Percentiles rank a stretch among this genome's conserved stretches.
These are phyloP conservation scores for Indicator indicator DNA, from an alignment of 2,113 vertebrate species.

Conservation along the genomic window DNA sequence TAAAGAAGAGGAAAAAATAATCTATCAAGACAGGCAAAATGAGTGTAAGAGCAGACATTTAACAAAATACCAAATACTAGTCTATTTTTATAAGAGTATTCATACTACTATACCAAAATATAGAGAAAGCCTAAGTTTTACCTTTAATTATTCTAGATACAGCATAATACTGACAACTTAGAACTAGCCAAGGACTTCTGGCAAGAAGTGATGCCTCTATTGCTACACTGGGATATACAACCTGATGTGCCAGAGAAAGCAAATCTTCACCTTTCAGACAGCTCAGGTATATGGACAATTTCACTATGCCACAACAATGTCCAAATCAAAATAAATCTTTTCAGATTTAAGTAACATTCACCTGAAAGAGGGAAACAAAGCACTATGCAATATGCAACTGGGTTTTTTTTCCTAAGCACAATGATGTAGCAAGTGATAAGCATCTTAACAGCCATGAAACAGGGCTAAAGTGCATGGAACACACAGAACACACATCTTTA, in stretches of 20 bases:
- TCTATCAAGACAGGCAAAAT: not conserved
- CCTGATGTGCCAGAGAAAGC: not conserved
- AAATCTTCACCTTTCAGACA: not conserved
- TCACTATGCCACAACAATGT: not conserved
- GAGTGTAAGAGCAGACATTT: not conserved
- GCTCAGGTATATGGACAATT: not conserved
- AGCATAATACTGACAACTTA: not conserved
- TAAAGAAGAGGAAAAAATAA: not conserved
- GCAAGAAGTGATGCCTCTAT: not conserved
- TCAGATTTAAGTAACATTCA: not conserved
- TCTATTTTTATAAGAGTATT: not conserved
- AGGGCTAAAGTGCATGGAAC: not conserved
- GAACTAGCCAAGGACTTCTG: not conserved
- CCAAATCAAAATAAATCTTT: not conserved
- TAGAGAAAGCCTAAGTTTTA: not conserved
- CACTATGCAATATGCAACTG: not conserved
- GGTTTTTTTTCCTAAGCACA: not conserved
- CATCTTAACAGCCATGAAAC: not conserved
- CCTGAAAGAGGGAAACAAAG: not conserved
- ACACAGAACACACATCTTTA: not conserved
- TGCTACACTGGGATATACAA: not conserved
- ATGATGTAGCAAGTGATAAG: not conserved
- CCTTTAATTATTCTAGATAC: not conserved
- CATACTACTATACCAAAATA: not conserved
- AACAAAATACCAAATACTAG: not conserved